Evolutionary conservation across 1,140 invertebrate genomes (phyloP), one percentile per base, ranked within the genome.

Genomic region (Rhizoglyphus robini): DNA sequence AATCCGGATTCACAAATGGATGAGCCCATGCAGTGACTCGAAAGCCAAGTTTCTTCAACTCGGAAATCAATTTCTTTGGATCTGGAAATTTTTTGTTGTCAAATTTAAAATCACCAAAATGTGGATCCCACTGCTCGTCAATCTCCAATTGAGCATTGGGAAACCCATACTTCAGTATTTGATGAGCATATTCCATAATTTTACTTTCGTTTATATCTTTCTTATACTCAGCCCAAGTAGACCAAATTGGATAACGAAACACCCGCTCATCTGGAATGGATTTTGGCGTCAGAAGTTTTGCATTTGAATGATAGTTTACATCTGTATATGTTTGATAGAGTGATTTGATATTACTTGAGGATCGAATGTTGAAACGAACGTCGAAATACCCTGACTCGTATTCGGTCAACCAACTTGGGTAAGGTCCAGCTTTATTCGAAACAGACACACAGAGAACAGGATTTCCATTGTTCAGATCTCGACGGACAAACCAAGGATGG

Each of bases 41-140:
- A 70, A 86, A 88, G 0, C 83, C 83, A 68, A 82, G 73, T 0
- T 71, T 69, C 68, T 87, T 83, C 1, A 90, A 68, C n/a, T 81
- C 71, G 1, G 76, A 70, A 2, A 80, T 70, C 74, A 80, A 73
- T 30, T 41, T 66, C 18, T 66, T 67, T 18, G 88, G 80, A 68
- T 90, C 77, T 0, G 85, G 82, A 75, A 95, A 94, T 73, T 86
- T 87, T 0, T 73, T 75, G 5, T 73, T 73, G 70, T 88, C 80
- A 68, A 92, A 88, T n/a, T 77, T 79, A 18, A 87, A 77, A 20
- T 88, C 86, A 2, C 91, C 90, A 70, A 94, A 95, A 71, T 88
- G 87, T 18, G 81, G 82, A 72, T 93, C 88, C 90, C 90, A 96
- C 4, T 85, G 81, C 72, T 95, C 90, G 71, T 94, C 91, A 54